Conservation (phyloP, 2,797 vertebrate species). For the Corythornis leucogaster region DNA sequence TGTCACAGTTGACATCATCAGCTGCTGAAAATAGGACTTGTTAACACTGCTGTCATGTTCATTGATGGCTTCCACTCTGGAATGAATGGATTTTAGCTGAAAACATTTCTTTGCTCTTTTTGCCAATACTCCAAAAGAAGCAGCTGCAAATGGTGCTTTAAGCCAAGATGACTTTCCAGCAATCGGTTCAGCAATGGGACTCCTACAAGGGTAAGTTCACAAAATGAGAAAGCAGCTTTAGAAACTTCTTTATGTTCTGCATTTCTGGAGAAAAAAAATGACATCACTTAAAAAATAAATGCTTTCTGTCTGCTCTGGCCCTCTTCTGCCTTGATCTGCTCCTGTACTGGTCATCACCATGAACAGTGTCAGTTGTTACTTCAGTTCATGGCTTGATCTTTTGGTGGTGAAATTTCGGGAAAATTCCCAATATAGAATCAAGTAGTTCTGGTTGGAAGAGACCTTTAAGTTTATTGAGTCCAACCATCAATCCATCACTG, state of each 20-base stretch:
- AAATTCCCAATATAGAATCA: neutral
- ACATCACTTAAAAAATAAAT: neutral
- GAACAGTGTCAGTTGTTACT: fast-evolving
- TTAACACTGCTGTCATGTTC: neutral
- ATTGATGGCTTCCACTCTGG: neutral
- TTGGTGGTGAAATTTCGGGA: neutral
- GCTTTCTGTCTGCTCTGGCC: neutral
- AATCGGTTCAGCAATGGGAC: constrained; percentile 70
- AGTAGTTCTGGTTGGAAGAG: too few species aligned
- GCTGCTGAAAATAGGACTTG: neutral
- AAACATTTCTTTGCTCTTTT: constrained; percentile 30
- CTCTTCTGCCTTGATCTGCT: neutral
- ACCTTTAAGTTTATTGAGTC: too few species aligned
- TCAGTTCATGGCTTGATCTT: neutral
- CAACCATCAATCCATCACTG: too few species aligned
- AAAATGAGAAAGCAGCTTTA: neutral
- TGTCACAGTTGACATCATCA: neutral
- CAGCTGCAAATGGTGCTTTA: constrained; percentile 75
- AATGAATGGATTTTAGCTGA: neutral
- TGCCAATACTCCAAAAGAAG: constrained; percentile 72
- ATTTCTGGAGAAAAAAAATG: neutral
- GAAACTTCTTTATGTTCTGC: neutral
- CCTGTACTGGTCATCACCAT: neutral
- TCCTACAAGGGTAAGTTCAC: constrained; percentile 65
- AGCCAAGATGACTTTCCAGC: constrained; percentile 85